Conservation (phyloP, 2,888 invertebrate genomes). For the Bedellia somnulentella region DNA sequence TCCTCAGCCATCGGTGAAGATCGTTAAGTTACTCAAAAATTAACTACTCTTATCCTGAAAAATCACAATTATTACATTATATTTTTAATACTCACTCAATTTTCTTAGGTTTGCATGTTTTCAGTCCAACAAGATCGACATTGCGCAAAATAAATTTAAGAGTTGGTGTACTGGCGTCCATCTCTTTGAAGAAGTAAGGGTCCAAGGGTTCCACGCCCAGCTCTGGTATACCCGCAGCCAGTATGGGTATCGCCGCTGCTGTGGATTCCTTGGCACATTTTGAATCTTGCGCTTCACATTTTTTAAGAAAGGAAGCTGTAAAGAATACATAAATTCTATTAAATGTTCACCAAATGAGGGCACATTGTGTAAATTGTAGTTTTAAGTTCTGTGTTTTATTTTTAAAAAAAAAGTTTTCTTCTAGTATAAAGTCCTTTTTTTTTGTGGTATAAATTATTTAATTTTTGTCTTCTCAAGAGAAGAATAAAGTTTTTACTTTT, state of each 20-base stretch:
- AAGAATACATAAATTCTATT: constrained; percentile 7
- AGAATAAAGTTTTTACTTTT: too few relatives aligned
- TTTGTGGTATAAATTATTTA: too few relatives aligned
- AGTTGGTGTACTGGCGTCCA: constrained; percentile 18
- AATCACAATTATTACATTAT: too few relatives aligned
- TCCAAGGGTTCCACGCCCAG: constrained; percentile 14
- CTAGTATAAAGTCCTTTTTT: too few relatives aligned
- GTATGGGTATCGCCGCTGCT: constrained; percentile 14
- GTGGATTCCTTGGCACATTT: constrained; percentile 24
- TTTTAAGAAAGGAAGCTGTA: constrained; percentile 21
- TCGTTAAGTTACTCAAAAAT: too few relatives aligned
- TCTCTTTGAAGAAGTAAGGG: constrained; percentile 17
- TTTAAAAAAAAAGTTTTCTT: too few relatives aligned
- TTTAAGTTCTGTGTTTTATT: too few relatives aligned
- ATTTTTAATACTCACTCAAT: constrained; percentile 19
- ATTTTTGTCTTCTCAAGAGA: too few relatives aligned
- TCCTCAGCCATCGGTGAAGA: too few relatives aligned
- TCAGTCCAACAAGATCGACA: constrained; percentile 19
- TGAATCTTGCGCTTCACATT: constrained; percentile 23
- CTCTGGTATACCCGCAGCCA: constrained; percentile 23
- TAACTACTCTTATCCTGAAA: too few relatives aligned
- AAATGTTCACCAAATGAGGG: too few relatives aligned
- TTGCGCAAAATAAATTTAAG: constrained; percentile 20
- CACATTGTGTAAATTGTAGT: too few relatives aligned
- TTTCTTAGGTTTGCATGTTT: constrained; percentile 19